These are phyloP conservation scores for Monodelphis domestica DNA, from an alignment of 2,797 vertebrate species.

Conservation along the genomic window DNA sequence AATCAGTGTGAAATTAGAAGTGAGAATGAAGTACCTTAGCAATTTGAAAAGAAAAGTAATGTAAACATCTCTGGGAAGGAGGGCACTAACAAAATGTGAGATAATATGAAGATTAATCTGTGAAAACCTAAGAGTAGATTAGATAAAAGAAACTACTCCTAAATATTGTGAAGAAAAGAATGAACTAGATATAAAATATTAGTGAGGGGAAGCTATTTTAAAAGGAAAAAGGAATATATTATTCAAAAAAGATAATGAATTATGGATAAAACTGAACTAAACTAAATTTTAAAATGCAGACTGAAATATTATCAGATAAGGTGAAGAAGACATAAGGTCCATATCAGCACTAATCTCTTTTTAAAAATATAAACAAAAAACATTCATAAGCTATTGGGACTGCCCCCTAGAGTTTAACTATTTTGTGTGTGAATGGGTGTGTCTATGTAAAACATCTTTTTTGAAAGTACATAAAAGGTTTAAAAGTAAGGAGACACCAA, in stretches of 20 bases:
- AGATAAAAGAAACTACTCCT: background rate
- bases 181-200: conserved; percentile 10
- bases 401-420: background rate
- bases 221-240: background rate
- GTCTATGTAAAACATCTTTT: background rate
- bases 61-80: background rate
- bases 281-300: background rate
- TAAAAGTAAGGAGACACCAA: background rate
- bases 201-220: background rate
- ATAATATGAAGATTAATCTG: background rate
- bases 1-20: conserved; percentile 11
- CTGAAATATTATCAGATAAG: background rate
- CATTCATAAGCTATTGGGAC: background rate
- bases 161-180: background rate
- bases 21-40: background rate
- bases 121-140: background rate
- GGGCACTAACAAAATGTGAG: background rate
- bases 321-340: background rate
- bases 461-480: background rate
- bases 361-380: conserved; percentile 5
- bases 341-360: background rate
- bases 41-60: conserved; percentile 12
- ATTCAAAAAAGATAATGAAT: background rate
- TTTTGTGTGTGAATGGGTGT: background rate
- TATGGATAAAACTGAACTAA: background rate